A percentile compares a stretch with the other conserved stretches of the same genome.
These are phyloP conservation scores for Monomorium pharaonis DNA, from an alignment of 1,140 invertebrate genomes.

Conservation along the genomic window DNA sequence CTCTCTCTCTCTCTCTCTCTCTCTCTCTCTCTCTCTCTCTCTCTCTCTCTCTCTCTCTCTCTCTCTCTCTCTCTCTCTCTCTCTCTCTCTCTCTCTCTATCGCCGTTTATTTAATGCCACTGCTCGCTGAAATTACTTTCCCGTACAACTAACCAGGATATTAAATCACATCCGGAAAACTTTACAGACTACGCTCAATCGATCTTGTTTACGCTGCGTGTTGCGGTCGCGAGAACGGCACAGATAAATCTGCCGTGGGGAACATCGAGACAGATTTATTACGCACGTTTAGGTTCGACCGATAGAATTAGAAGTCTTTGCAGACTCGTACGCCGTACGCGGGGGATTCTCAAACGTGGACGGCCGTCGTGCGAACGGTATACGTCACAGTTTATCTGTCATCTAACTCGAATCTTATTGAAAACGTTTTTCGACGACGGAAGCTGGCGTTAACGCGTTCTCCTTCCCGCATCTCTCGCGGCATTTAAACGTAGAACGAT, in stretches of 20 bases:
- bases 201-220: conserved; percentile 54
- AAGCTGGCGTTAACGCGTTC: not conserved
- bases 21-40: too few relatives aligned
- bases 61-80: too few relatives aligned
- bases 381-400: not conserved
- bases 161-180: conserved; percentile 60
- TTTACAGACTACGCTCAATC: conserved; percentile 55
- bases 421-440: not conserved
- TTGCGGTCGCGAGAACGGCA: conserved; percentile 49
- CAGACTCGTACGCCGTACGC: not conserved
- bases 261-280: conserved; percentile 51
- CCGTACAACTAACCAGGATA: conserved; percentile 48
- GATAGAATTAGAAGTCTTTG: conserved; percentile 48
- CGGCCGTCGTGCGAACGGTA: not conserved
- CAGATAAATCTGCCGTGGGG: conserved; percentile 44
- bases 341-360: conserved; percentile 24
- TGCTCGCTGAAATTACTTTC: conserved; percentile 39
- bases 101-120: conserved; percentile 39
- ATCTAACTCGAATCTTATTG: not conserved
- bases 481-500: conserved; percentile 10
- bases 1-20: too few relatives aligned
- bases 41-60: too few relatives aligned
- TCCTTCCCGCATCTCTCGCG: not conserved
- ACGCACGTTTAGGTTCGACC: conserved; percentile 43
- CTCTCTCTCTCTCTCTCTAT: not conserved